Evolutionary conservation across 1,140 invertebrate genomes (phyloP), one percentile per base, ranked within the genome.

Genomic region (Lanistes nyassanus): DNA sequence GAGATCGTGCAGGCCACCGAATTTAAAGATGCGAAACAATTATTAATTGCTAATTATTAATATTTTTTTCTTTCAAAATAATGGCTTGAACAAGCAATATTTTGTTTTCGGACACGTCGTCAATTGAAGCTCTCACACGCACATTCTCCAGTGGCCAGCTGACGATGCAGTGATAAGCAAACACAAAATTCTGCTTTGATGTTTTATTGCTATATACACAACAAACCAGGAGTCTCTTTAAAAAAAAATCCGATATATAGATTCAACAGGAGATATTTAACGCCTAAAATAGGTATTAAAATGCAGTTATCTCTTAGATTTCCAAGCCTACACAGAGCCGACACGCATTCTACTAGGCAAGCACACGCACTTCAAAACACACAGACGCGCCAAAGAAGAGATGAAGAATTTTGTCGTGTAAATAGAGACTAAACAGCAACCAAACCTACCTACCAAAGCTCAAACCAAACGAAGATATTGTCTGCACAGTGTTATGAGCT

Each of bases 191-290:
- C 60, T 60, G 23, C 60, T 75, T 34, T 71, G 23, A 71, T 75
- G 31, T 70, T 76, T 76, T 76, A 76, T 76, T 76, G 68, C 58
- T 76, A 76, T 76, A 76, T 76, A 76, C 68, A 76, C 75, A 76
- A 76, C 66, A 76, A 76, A 76, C 75, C 75, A 71, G 68, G 66
- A 67, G 36, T 76, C 29, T 76, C 53, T 34, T 75, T 62, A 68
- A 64, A 71, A 69, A 39, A 76, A 70, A 71, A 76, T 71, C 67
- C 68, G 75, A 68, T 76, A 76, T 71, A 76, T 76, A 76, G 70
- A 60, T 53, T 76, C 65, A 76, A 70, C 53, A 76, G 58, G 67
- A 70, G 75, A 76, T 70, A 76, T 60, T 76, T 55, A 76, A 76
- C 75, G 60, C 71, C 75, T 76, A 76, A 76, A 76, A 72, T 72